Evolutionary conservation across 2,888 invertebrate genomes (phyloP).

Genomic region (Stenchaetothrips biformis): DNA sequence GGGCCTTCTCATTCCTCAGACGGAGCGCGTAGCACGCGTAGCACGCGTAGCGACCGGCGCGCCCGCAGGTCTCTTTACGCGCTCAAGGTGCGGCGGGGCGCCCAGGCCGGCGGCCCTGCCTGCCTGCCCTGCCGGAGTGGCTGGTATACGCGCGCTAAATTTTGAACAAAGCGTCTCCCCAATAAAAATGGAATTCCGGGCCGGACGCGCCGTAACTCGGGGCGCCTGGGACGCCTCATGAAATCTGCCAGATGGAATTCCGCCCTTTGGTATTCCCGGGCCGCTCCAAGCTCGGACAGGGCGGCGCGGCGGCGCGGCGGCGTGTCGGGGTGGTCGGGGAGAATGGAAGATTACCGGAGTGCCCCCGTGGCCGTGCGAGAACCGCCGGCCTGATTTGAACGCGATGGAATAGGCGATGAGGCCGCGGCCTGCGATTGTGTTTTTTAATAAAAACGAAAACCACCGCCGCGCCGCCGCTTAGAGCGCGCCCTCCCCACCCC

Average conservation of each 20-base stretch:
- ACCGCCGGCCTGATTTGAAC: too few species aligned
- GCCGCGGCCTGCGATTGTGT: too few species aligned
- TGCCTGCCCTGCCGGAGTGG: background rate
- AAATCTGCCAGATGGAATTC: slow-evolving; percentile 24
- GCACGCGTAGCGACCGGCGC: background rate
- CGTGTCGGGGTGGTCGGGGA: too few species aligned
- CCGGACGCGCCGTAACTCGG: background rate
- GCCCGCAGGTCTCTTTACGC: slow-evolving; percentile 14
- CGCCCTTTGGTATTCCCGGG: background rate
- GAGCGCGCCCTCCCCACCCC: too few species aligned
- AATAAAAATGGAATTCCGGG: background rate
- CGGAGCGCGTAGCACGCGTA: background rate
- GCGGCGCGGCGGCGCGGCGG: too few species aligned
- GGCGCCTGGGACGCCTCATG: slow-evolving; percentile 19
- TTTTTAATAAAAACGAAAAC: too few species aligned
- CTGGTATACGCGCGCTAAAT: background rate
- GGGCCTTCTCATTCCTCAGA: background rate
- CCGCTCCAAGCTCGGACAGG: background rate
- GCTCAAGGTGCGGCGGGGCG: background rate
- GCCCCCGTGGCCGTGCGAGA: background rate
- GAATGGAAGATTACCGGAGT: background rate
- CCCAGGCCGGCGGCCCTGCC: background rate
- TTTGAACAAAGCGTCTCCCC: slow-evolving; percentile 20
- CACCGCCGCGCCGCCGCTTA: too few species aligned
- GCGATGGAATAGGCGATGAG: too few species aligned